phyloP scores from a whole-genome alignment of 2,113 vertebrate species.

The Pollachius pollachius region DNA sequence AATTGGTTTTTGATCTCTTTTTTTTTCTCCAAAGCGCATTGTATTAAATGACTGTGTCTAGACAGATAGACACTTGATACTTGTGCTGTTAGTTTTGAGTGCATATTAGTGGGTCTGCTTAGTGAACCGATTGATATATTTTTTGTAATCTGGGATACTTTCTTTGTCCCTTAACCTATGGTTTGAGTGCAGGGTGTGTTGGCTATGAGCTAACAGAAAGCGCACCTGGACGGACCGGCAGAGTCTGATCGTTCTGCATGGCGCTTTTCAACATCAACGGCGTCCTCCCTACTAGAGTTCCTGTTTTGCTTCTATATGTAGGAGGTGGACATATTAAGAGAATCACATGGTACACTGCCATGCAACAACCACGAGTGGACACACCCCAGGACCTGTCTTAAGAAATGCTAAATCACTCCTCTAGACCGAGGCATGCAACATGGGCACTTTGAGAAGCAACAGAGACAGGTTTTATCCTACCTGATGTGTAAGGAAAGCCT shows the following conservation, averaged over 20 bases:
- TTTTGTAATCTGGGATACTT: too few species aligned
- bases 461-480: neutral
- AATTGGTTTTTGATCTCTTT: neutral
- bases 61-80: neutral
- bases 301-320: neutral
- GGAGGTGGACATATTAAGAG: slow-evolving; percentile 43
- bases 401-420: slow-evolving; percentile 51
- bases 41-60: neutral
- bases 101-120: too few species aligned
- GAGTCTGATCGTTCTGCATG: too few species aligned
- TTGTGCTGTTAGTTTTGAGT: too few species aligned
- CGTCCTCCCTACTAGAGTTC: slow-evolving; percentile 2
- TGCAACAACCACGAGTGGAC: slow-evolving; percentile 58
- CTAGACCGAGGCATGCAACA: slow-evolving; percentile 38
- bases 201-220: too few species aligned
- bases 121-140: too few species aligned
- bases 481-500: too few species aligned
- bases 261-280: neutral
- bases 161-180: too few species aligned
- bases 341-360: slow-evolving; percentile 53
- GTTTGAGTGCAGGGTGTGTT: too few species aligned
- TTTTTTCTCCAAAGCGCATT: slow-evolving; percentile 13
- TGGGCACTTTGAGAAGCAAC: slow-evolving; percentile 39
- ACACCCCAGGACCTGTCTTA: slow-evolving; percentile 51
- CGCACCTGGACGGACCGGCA: too few species aligned